phyloP scores from a whole-genome alignment of 2,113 vertebrate genomes.

The Semicossyphus pulcher region DNA sequence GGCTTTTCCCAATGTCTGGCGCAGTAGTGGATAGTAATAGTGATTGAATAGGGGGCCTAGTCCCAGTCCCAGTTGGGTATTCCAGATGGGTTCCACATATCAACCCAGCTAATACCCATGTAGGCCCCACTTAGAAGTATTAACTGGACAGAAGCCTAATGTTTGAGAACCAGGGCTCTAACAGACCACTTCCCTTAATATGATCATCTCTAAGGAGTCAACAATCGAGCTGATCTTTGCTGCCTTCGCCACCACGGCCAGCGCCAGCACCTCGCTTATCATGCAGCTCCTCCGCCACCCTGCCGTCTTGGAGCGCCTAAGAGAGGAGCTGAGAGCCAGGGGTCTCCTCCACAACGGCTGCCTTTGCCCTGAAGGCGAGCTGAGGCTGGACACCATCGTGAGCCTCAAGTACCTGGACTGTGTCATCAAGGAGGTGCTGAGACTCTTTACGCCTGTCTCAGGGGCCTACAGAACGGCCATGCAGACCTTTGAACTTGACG shows the following conservation, averaged over 20 bases:
- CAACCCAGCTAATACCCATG: not conserved
- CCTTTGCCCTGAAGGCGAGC: conserved; percentile 88
- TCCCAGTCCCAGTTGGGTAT: no score
- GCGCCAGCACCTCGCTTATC: conserved; percentile 95
- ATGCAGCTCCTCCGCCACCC: conserved; percentile 97
- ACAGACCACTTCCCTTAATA: not conserved
- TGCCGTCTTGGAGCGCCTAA: conserved; percentile 90
- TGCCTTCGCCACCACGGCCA: conserved; percentile 95
- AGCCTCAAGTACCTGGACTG: conserved; percentile 96
- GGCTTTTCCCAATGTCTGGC: not conserved
- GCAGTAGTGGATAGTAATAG: not conserved
- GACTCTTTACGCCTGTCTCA: conserved; percentile 94
- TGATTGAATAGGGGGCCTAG: not conserved
- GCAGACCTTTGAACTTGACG: conserved; percentile 97
- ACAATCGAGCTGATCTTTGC: conserved; percentile 98
- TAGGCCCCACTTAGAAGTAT: not conserved
- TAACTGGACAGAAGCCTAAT: no score
- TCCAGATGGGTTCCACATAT: no score
- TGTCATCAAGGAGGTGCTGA: conserved; percentile 97
- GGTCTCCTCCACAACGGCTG: conserved; percentile 94
- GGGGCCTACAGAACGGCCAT: conserved; percentile 95
- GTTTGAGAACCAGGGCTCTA: not conserved
- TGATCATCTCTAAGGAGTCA: conserved; percentile 85
- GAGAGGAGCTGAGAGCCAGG: conserved; percentile 90
- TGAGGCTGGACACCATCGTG: conserved; percentile 88